Conservation (phyloP, 2,113 vertebrate genomes). For the Rhynchopsitta pachyrhyncha region DNA sequence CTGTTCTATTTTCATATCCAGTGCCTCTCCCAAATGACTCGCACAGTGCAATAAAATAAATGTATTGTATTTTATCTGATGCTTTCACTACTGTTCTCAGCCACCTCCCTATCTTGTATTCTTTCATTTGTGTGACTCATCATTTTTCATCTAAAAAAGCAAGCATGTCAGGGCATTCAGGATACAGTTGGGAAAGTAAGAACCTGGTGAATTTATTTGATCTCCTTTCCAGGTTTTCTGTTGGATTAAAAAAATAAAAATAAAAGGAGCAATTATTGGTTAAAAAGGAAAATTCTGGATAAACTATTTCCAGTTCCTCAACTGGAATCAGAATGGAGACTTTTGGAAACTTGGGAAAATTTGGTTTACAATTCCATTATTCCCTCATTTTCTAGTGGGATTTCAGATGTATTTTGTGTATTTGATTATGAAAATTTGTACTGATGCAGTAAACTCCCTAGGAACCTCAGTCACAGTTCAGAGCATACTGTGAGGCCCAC, state of each 20-base stretch:
- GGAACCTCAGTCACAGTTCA: not conserved
- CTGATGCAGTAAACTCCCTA: not conserved
- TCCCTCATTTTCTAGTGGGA: not conserved
- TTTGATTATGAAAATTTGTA: not conserved
- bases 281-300: not conserved
- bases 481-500: not conserved
- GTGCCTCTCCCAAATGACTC: not conserved
- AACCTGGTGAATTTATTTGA: not conserved
- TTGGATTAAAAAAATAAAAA: not conserved
- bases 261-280: not conserved
- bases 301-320: not conserved
- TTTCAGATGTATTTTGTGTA: not conserved
- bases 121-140: slow-evolving; percentile 49
- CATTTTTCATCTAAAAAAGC: slow-evolving; percentile 1
- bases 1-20: not conserved
- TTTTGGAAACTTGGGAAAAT: not conserved
- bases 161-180: not conserved
- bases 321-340: not conserved
- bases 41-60: not conserved
- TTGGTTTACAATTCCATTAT: not conserved
- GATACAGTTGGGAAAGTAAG: not conserved
- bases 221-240: not conserved
- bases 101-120: slow-evolving; percentile 10
- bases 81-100: not conserved
- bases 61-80: slow-evolving; percentile 18